Conservation (phyloP, 2,113 vertebrate genomes). For the Ctenodactylus gundi region DNA sequence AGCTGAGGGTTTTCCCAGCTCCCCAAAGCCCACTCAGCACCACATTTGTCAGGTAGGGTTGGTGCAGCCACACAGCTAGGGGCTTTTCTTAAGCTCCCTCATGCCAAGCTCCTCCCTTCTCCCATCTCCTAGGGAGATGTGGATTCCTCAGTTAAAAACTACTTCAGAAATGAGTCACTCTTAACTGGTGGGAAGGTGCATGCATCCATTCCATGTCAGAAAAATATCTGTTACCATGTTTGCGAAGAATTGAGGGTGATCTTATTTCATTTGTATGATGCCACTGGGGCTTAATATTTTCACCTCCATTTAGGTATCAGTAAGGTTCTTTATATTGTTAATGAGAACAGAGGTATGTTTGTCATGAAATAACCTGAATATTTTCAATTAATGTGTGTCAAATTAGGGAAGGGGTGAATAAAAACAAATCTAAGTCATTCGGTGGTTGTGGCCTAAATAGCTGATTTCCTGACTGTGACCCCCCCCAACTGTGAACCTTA, state of each 20-base stretch:
- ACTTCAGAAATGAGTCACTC: not conserved
- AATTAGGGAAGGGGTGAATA: not conserved
- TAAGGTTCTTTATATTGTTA: not conserved
- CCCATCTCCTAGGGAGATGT: not conserved
- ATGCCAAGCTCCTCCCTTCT: not conserved
- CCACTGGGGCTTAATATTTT: not conserved
- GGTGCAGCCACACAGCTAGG: rapidly evolving
- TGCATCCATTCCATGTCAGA: not conserved
- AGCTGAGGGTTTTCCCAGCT: not conserved
- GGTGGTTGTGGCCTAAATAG: not conserved
- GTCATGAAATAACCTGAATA: not conserved
- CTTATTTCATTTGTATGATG: not conserved
- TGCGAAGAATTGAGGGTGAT: not conserved
- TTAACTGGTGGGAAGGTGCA: not conserved
- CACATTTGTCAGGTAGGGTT: not conserved
- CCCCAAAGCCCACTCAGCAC: not conserved
- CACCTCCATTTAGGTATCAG: not conserved
- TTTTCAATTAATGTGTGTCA: not conserved
- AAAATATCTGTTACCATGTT: not conserved
- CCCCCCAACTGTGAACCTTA: not conserved
- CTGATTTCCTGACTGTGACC: not conserved
- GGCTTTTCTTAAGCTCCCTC: not conserved
- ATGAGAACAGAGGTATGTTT: not conserved
- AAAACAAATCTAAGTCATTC: slow-evolving; percentile 35
- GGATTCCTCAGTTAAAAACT: not conserved